phyloP scores from a whole-genome alignment of 1,140 invertebrate species.

The Prorops nasuta region DNA sequence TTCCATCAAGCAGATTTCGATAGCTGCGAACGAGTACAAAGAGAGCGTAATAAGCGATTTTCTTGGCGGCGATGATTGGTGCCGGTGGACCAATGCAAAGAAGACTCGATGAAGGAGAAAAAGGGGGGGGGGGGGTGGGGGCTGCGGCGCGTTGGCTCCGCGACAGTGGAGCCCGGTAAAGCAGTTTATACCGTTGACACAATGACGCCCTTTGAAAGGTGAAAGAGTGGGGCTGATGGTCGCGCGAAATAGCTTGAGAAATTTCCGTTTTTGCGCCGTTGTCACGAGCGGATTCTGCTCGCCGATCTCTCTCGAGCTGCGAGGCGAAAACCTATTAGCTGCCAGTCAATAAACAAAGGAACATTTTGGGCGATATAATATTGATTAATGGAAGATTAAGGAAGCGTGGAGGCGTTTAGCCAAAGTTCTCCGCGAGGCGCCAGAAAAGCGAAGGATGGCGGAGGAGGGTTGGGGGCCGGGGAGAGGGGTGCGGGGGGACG shows the following conservation, averaged over 20 bases:
- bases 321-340: slow-evolving; percentile 55
- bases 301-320: too few relatives aligned
- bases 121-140: too few relatives aligned
- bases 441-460: slow-evolving; percentile 10
- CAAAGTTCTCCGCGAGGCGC: slow-evolving; percentile 54
- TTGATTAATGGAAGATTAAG: slow-evolving; percentile 59
- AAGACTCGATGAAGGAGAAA: too few relatives aligned
- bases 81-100: too few relatives aligned
- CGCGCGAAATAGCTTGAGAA: neutral
- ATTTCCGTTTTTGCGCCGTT: slow-evolving; percentile 5
- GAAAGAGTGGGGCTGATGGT: slow-evolving; percentile 6
- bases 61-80: too few relatives aligned
- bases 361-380: slow-evolving; percentile 57
- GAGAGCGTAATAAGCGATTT: too few relatives aligned
- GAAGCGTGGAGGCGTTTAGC: slow-evolving; percentile 58
- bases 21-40: too few relatives aligned
- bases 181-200: slow-evolving; percentile 32
- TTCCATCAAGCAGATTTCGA: too few relatives aligned
- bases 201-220: slow-evolving; percentile 28
- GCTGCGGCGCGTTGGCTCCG: too few relatives aligned
- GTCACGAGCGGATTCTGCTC: slow-evolving; percentile 6
- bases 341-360: slow-evolving; percentile 58
- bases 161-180: too few relatives aligned
- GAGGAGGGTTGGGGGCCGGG: neutral
- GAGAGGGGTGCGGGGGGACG: neutral